Percentiles rank a stretch among this genome's conserved stretches.
phyloP scores from a whole-genome alignment of 2,113 vertebrate species.

The Marcusenius ussheri region DNA sequence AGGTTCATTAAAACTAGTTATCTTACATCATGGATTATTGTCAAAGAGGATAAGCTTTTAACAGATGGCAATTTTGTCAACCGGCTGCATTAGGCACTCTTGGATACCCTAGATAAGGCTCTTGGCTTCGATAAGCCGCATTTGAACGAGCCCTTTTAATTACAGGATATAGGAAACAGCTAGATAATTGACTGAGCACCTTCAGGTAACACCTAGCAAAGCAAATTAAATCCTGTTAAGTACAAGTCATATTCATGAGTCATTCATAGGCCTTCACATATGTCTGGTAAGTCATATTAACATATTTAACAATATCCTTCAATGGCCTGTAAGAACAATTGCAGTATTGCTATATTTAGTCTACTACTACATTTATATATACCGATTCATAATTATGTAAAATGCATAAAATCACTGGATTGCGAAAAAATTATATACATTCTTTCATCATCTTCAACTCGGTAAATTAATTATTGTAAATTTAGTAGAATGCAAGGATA shows the following conservation, averaged over 20 bases:
- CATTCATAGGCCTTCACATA: not conserved
- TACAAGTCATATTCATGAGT: not conserved
- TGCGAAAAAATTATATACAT: not conserved
- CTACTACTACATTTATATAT: not conserved
- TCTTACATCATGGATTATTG: constrained; percentile 19
- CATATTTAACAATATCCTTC: not conserved
- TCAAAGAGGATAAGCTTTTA: constrained; percentile 18
- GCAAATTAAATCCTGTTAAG: not conserved
- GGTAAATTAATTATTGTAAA: not conserved
- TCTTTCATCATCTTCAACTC: not conserved
- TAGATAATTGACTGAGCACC: not conserved
- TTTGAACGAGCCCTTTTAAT: constrained; percentile 10
- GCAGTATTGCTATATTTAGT: not conserved
- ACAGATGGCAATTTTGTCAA: constrained; percentile 21
- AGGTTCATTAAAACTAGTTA: constrained; percentile 16
- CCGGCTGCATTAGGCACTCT: not conserved
- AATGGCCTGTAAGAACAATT: not conserved
- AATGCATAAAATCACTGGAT: not conserved
- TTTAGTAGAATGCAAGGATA: not conserved
- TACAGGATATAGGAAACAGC: constrained; percentile 15
- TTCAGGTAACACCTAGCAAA: constrained; percentile 1
- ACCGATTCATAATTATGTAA: not conserved
- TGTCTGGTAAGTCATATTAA: not conserved
- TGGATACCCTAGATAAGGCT: constrained; percentile 16
- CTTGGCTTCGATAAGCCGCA: not conserved